A percentile compares a stretch with the other conserved stretches of the same genome.
Conservation (phyloP, 2,888 invertebrate species). For the Drosophila tripunctata region DNA sequence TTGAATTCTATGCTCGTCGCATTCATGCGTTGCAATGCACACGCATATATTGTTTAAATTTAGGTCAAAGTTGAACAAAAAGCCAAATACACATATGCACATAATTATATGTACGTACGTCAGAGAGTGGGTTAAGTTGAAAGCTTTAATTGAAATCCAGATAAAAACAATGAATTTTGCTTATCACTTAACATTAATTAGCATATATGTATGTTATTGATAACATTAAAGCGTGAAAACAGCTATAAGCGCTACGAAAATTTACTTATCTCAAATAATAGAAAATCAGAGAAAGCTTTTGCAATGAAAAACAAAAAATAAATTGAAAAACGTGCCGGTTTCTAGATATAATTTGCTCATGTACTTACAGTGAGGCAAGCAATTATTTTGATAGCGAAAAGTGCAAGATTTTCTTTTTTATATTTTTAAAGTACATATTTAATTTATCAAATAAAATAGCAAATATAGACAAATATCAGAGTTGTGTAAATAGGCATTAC, state of each 20-base stretch:
- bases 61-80: conserved; percentile 52
- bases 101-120: background rate
- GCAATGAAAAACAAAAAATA: too few relatives aligned
- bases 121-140: too few relatives aligned
- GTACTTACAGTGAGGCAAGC: background rate
- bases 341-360: conserved; percentile 1
- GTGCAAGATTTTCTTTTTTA: too few relatives aligned
- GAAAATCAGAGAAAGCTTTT: conserved; percentile 1
- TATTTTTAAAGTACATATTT: too few relatives aligned
- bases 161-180: background rate
- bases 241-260: background rate
- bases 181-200: too few relatives aligned
- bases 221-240: too few relatives aligned
- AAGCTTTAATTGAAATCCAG: background rate
- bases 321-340: background rate
- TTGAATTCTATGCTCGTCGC: conserved; percentile 29
- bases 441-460: too few relatives aligned
- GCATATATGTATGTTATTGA: too few relatives aligned
- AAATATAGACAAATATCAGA: too few relatives aligned
- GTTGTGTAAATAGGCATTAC: too few relatives aligned
- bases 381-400: background rate
- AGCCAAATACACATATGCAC: conserved; percentile 6
- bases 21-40: conserved; percentile 39
- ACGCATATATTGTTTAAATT: conserved; percentile 20
- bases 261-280: background rate